These are phyloP conservation scores for Akabosia matsudoensis DNA, from an alignment of 1,140 invertebrate genomes.

Conservation along the genomic window DNA sequence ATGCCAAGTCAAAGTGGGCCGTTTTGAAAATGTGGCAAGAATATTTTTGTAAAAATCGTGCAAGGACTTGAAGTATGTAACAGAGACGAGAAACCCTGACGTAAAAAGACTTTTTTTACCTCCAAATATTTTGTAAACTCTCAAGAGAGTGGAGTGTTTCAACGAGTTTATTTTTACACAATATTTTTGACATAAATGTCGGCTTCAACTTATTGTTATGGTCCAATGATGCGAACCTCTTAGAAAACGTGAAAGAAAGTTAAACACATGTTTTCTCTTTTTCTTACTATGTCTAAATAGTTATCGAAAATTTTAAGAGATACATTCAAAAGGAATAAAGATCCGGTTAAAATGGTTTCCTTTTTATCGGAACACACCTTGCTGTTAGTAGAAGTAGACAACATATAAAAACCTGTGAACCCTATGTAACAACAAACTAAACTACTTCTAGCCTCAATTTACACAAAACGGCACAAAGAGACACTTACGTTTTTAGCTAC, in stretches of 20 bases:
- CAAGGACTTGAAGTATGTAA: background rate
- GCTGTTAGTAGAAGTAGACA: too few species aligned
- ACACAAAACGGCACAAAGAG: background rate
- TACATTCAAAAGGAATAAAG: too few species aligned
- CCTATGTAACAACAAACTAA: too few species aligned
- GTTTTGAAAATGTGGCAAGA: background rate
- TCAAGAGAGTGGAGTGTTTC: background rate
- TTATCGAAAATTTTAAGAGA: too few species aligned
- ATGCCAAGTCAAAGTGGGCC: background rate
- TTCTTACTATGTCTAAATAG: too few species aligned
- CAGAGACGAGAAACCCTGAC: background rate
- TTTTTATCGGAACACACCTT: too few species aligned
- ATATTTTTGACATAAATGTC: constrained; percentile 1
- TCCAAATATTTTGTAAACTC: background rate
- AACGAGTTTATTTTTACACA: constrained; percentile 1
- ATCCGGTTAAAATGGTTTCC: too few species aligned
- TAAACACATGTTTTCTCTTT: too few species aligned
- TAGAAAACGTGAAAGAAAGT: background rate
- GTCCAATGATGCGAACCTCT: background rate
- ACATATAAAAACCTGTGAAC: too few species aligned
- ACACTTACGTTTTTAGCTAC: background rate
- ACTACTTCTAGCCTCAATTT: too few species aligned
- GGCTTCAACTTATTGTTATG: background rate
- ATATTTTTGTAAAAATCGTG: background rate
- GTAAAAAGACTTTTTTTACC: background rate